A percentile compares a stretch with the other conserved stretches of the same genome.
These are phyloP conservation scores for Temnothorax rugatulus DNA, from an alignment of 2,888 invertebrate species.

Conservation along the genomic window DNA sequence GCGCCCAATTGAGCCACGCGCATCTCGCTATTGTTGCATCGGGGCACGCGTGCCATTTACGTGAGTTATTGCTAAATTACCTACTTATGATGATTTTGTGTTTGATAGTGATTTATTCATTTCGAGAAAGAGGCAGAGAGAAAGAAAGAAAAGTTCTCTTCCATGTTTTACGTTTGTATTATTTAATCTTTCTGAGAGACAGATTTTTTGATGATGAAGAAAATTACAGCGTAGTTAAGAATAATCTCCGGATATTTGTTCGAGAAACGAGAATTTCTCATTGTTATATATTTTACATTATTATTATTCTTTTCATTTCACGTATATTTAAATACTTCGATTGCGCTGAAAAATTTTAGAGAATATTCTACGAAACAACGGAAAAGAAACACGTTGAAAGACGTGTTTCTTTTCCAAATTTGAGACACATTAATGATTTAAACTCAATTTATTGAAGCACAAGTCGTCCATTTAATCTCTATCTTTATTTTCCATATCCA, in stretches of 20 bases:
- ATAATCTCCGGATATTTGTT: too few relatives aligned
- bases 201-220: too few relatives aligned
- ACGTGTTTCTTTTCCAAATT: not conserved
- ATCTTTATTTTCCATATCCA: not conserved
- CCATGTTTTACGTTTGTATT: too few relatives aligned
- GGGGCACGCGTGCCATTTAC: slow-evolving; percentile 62
- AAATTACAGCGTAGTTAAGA: too few relatives aligned
- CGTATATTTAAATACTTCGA: too few relatives aligned
- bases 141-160: too few relatives aligned
- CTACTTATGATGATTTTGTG: not conserved
- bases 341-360: not conserved
- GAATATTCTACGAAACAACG: not conserved
- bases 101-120: slow-evolving; percentile 1
- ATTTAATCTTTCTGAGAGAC: too few relatives aligned
- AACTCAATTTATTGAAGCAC: not conserved
- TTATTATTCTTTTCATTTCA: too few relatives aligned
- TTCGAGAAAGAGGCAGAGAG: not conserved
- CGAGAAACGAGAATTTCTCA: too few relatives aligned
- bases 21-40: slow-evolving; percentile 63
- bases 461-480: not conserved
- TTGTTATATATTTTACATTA: too few relatives aligned
- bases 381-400: not conserved
- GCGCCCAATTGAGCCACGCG: slow-evolving; percentile 79
- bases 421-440: not conserved
- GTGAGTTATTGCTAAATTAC: slow-evolving; percentile 17